A percentile compares a stretch with the other conserved stretches of the same genome.
phyloP scores from a whole-genome alignment of 1,140 invertebrate genomes.

The Notospermus geniculatus region DNA sequence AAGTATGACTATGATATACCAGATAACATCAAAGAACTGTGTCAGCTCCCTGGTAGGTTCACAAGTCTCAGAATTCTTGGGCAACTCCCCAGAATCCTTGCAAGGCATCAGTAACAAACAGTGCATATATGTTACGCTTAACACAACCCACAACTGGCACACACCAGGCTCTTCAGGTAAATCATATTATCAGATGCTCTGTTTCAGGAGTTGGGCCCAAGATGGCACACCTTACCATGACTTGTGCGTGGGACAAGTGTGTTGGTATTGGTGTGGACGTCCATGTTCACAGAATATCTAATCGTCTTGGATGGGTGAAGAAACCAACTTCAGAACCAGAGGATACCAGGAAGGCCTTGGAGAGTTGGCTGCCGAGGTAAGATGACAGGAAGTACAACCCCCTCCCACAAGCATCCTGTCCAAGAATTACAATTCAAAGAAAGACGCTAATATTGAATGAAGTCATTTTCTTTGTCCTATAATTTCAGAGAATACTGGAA shows the following conservation, averaged over 20 bases:
- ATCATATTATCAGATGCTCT: too few species aligned
- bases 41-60: conserved; percentile 74
- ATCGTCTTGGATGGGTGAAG: conserved; percentile 81
- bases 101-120: too few species aligned
- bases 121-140: too few species aligned
- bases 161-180: too few species aligned
- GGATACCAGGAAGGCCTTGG: conserved; percentile 77
- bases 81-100: too few species aligned
- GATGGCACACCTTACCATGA: conserved; percentile 96
- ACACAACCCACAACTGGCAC: too few species aligned
- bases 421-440: background rate
- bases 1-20: conserved; percentile 89
- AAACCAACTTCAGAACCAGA: conserved; percentile 84
- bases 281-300: conserved; percentile 94
- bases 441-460: background rate
- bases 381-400: background rate
- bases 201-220: conserved; percentile 86
- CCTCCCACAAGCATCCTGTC: background rate
- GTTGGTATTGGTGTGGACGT: conserved; percentile 92
- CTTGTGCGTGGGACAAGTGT: conserved; percentile 82
- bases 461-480: background rate
- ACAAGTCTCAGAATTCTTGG: too few species aligned
- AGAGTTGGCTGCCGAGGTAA: conserved; percentile 80
- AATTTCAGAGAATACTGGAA: conserved; percentile 72
- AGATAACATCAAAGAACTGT: conserved; percentile 73